These are phyloP conservation scores for Cottus gobio DNA, from an alignment of 2,113 vertebrate genomes.

Conservation along the genomic window DNA sequence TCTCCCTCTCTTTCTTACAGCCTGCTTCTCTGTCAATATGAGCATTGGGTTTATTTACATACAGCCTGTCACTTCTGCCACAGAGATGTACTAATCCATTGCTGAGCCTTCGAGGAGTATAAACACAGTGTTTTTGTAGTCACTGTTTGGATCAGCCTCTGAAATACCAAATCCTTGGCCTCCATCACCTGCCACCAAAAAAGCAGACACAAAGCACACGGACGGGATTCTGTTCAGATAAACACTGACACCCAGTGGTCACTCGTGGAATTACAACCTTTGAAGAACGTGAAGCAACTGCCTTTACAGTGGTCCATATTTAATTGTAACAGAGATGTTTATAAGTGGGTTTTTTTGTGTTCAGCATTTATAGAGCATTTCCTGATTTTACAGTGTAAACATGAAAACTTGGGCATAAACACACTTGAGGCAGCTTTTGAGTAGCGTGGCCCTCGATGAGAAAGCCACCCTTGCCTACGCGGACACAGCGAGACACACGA, in stretches of 20 bases:
- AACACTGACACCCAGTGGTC: conserved; percentile 69
- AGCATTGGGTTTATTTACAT: conserved; percentile 47
- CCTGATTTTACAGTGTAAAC: neutral
- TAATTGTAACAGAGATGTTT: neutral
- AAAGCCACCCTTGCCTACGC: neutral
- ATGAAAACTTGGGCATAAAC: neutral
- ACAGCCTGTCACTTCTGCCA: conserved; percentile 52
- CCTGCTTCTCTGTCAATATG: conserved; percentile 29
- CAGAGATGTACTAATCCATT: conserved; percentile 48
- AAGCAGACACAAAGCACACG: conserved; percentile 12
- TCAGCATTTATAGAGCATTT: too few relatives aligned
- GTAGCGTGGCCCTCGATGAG: conserved; percentile 1
- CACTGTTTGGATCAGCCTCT: conserved; percentile 33
- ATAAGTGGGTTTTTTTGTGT: neutral
- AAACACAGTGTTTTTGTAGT: conserved; percentile 39
- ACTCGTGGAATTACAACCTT: conserved; percentile 6
- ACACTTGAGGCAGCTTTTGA: neutral
- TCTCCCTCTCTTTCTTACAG: conserved; percentile 15
- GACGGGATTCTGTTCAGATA: conserved; percentile 17
- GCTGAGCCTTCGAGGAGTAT: conserved; percentile 39
- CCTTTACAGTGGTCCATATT: neutral
- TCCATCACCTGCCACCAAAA: conserved; percentile 42
- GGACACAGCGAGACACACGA: conserved; percentile 4
- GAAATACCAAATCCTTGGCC: conserved; percentile 34
- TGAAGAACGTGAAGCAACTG: neutral